phyloP scores from a whole-genome alignment of 2,888 invertebrate species.

The Saturnia japonica region DNA sequence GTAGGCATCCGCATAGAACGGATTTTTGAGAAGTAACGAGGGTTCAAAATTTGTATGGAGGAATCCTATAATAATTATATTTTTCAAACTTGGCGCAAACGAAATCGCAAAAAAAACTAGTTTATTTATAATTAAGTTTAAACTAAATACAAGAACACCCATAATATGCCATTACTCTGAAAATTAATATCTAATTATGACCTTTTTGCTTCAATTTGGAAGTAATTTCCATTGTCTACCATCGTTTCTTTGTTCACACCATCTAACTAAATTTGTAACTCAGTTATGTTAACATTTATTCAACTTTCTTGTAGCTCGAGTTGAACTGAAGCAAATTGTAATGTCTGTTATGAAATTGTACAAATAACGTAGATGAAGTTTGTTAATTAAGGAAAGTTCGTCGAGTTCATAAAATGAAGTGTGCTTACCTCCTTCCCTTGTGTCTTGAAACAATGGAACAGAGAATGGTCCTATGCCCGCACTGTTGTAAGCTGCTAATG shows the following conservation, averaged over 20 bases:
- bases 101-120: too few relatives aligned
- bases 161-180: too few relatives aligned
- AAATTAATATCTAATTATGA: background rate
- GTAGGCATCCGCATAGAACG: too few relatives aligned
- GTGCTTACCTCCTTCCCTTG: slow-evolving; percentile 90
- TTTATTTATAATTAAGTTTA: too few relatives aligned
- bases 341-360: slow-evolving; percentile 12
- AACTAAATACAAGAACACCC: too few relatives aligned
- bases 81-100: too few relatives aligned
- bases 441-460: slow-evolving; percentile 88
- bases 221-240: background rate
- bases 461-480: slow-evolving; percentile 92
- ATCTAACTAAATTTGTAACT: background rate
- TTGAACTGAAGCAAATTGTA: slow-evolving; percentile 6
- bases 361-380: slow-evolving; percentile 11
- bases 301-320: background rate
- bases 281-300: background rate
- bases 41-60: too few relatives aligned
- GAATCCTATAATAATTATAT: too few relatives aligned
- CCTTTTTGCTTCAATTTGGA: background rate
- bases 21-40: too few relatives aligned
- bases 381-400: slow-evolving; percentile 12
- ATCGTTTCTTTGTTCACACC: background rate
- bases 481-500: slow-evolving; percentile 91
- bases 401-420: background rate